Percentiles rank a stretch among this genome's conserved stretches.
These are phyloP conservation scores for Neopipo cinnamomea DNA, from an alignment of 2,113 vertebrate genomes.

Conservation along the genomic window DNA sequence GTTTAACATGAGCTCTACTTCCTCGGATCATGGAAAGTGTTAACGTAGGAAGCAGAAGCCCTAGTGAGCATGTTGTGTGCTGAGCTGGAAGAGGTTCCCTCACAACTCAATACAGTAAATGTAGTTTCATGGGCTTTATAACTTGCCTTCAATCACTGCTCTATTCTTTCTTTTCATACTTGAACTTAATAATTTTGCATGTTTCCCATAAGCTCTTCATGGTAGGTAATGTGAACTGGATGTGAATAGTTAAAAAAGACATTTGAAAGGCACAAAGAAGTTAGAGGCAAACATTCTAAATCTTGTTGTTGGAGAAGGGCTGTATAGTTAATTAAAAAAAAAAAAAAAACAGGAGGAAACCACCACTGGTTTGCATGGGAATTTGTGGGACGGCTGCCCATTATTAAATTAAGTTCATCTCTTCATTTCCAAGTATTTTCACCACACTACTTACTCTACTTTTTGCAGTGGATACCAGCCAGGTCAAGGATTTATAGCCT, in stretches of 20 bases:
- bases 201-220: background rate
- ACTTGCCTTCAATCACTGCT: background rate
- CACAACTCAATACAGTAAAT: background rate
- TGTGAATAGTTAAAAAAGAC: slow-evolving; percentile 50
- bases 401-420: slow-evolving; percentile 77
- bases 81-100: background rate
- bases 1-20: background rate
- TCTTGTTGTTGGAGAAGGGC: slow-evolving; percentile 49
- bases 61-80: background rate
- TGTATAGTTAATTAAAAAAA: slow-evolving; percentile 38
- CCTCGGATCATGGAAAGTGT: background rate
- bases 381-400: slow-evolving; percentile 70
- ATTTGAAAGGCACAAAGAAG: slow-evolving; percentile 59
- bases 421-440: slow-evolving; percentile 77
- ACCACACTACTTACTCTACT: slow-evolving; percentile 59
- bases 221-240: background rate
- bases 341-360: slow-evolving; percentile 28
- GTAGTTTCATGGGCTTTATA: background rate
- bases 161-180: background rate
- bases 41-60: background rate
- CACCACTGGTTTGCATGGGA: slow-evolving; percentile 71
- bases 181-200: background rate
- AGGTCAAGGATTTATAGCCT: slow-evolving; percentile 68
- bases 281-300: slow-evolving; percentile 60
- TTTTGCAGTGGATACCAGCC: slow-evolving; percentile 67